These are phyloP conservation scores for Tetragnatha versicolor DNA, from an alignment of 1,140 invertebrate genomes.

Conservation along the genomic window DNA sequence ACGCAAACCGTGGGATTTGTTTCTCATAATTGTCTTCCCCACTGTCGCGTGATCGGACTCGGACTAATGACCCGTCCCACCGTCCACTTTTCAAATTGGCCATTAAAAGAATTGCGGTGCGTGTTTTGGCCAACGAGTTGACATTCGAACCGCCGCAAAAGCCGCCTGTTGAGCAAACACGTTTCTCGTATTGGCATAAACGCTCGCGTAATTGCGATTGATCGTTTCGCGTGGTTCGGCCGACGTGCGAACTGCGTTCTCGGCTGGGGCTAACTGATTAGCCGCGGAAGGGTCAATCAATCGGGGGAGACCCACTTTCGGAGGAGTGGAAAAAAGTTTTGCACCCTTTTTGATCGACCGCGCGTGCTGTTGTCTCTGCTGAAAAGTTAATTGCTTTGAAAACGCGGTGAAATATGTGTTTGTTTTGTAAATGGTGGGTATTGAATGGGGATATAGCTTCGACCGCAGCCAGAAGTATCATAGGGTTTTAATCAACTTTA, in stretches of 20 bases:
- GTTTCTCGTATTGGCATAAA: not conserved
- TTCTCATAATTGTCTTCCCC: too few species aligned
- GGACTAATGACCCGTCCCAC: conserved; percentile 40
- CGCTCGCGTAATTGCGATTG: not conserved
- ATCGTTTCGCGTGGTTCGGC: not conserved
- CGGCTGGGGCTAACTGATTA: not conserved
- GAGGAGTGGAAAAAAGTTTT: too few species aligned
- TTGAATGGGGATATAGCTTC: too few species aligned
- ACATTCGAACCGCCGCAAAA: not conserved
- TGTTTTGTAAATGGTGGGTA: too few species aligned
- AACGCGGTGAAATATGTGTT: too few species aligned
- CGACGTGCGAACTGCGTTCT: not conserved
- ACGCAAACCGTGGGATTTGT: too few species aligned
- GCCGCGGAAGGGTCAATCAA: not conserved
- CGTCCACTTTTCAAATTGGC: conserved; percentile 7
- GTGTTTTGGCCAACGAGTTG: not conserved
- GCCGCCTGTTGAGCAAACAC: not conserved
- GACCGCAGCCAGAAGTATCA: too few species aligned
- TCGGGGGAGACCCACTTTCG: too few species aligned
- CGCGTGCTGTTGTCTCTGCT: too few species aligned
- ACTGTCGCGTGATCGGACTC: conserved; percentile 8
- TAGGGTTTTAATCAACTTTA: too few species aligned
- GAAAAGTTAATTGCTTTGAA: too few species aligned
- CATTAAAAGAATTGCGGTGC: conserved; percentile 41
- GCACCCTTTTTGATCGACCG: too few species aligned